phyloP scores from a whole-genome alignment of 2,113 vertebrate species.

The Erythrolamprus reginae region DNA sequence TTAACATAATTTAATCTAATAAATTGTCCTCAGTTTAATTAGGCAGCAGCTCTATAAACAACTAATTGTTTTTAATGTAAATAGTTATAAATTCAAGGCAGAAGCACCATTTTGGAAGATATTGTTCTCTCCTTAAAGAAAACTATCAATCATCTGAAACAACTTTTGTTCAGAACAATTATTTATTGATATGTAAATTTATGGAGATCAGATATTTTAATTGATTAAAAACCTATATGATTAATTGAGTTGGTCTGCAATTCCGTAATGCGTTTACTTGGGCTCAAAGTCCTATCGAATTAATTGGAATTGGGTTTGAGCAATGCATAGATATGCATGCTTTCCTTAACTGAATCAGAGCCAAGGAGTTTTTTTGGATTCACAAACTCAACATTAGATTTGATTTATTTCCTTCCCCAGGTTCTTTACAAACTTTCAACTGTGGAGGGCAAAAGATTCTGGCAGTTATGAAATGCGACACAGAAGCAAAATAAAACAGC shows the following conservation, averaged over 20 bases:
- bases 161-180: background rate
- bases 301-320: background rate
- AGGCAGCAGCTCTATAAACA: background rate
- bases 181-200: background rate
- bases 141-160: background rate
- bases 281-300: background rate
- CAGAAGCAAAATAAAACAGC: background rate
- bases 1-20: background rate
- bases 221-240: background rate
- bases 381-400: background rate
- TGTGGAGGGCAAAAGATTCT: background rate
- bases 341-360: background rate
- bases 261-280: background rate
- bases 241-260: background rate
- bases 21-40: background rate
- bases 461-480: background rate
- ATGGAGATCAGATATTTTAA: background rate
- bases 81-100: background rate
- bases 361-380: conserved; percentile 16
- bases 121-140: background rate
- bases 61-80: background rate
- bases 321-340: background rate
- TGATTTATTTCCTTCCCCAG: background rate
- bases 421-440: conserved; percentile 25
- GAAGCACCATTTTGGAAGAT: background rate